phyloP scores from a whole-genome alignment of 2,113 vertebrate genomes.

The Arothron firmamentum region DNA sequence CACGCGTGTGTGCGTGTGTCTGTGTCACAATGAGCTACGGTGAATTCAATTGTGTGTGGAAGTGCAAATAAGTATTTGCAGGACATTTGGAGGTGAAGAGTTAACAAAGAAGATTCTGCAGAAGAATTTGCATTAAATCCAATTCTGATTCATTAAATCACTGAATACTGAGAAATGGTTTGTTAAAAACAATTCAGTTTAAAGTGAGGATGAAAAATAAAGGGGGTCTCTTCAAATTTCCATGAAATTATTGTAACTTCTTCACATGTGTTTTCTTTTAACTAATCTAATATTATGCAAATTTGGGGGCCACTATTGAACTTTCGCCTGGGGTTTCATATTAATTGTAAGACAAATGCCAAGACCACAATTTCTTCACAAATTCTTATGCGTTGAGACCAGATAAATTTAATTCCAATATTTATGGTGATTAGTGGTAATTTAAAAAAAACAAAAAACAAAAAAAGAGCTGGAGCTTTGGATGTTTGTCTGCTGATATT shows the following conservation, averaged over 20 bases:
- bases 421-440: no score
- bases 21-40: slow-evolving; percentile 5
- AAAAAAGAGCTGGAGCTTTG: background rate
- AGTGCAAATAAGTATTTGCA: slow-evolving; percentile 15
- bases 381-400: no score
- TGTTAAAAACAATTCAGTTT: background rate
- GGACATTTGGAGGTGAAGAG: slow-evolving; percentile 8
- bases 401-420: no score
- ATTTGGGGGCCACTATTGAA: no score
- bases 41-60: slow-evolving; percentile 29
- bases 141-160: background rate
- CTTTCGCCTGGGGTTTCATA: no score
- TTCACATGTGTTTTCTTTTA: no score
- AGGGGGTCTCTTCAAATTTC: background rate
- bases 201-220: background rate
- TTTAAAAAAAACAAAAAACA: no score
- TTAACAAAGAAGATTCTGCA: slow-evolving; percentile 28
- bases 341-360: no score
- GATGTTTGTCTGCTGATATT: slow-evolving; percentile 5
- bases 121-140: background rate
- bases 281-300: no score
- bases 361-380: no score
- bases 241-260: background rate
- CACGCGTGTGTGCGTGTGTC: no score
- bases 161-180: no score